These are phyloP conservation scores for Zaprionus taronus DNA, from an alignment of 1,140 invertebrate species.

Conservation along the genomic window DNA sequence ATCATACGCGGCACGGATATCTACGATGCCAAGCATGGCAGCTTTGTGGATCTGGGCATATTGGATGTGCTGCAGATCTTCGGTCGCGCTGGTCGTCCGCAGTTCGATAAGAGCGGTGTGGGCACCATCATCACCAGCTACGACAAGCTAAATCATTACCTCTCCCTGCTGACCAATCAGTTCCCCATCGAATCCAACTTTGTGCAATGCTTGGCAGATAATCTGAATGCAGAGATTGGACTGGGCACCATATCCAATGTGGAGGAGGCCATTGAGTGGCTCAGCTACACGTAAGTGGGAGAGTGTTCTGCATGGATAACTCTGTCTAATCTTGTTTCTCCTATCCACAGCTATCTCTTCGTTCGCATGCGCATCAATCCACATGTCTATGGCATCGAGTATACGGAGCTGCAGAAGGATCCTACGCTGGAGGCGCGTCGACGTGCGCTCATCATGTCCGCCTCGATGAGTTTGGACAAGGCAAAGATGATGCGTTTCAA, in stretches of 20 bases:
- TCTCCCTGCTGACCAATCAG: constrained; percentile 97
- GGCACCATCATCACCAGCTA: constrained; percentile 98
- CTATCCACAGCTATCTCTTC: constrained; percentile 90
- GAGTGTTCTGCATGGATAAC: neutral
- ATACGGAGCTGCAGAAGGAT: constrained; percentile 90
- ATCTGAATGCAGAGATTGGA: constrained; percentile 98
- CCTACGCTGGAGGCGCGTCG: constrained; percentile 90
- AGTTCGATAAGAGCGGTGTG: constrained; percentile 95
- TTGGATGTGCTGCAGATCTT: constrained; percentile 99
- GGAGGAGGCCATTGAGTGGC: constrained; percentile 98
- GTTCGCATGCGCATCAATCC: constrained; percentile 98
- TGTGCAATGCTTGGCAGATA: constrained; percentile 95
- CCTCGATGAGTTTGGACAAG: constrained; percentile 94
- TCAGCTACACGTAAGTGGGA: constrained; percentile 92
- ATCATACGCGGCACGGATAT: constrained; percentile 98
- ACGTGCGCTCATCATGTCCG: constrained; percentile 90
- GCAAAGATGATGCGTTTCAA: constrained; percentile 98
- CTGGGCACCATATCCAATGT: constrained; percentile 98
- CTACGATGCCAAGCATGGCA: constrained; percentile 97
- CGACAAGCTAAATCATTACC: constrained; percentile 96
- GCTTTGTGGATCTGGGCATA: constrained; percentile 97
- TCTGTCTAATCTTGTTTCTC: neutral
- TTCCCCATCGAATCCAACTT: constrained; percentile 99
- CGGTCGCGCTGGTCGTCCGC: constrained; percentile 98
- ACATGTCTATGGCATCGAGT: constrained; percentile 93